Evolutionary conservation across 2,113 vertebrate genomes (phyloP).

Genomic region (Muntiacus reevesi): DNA sequence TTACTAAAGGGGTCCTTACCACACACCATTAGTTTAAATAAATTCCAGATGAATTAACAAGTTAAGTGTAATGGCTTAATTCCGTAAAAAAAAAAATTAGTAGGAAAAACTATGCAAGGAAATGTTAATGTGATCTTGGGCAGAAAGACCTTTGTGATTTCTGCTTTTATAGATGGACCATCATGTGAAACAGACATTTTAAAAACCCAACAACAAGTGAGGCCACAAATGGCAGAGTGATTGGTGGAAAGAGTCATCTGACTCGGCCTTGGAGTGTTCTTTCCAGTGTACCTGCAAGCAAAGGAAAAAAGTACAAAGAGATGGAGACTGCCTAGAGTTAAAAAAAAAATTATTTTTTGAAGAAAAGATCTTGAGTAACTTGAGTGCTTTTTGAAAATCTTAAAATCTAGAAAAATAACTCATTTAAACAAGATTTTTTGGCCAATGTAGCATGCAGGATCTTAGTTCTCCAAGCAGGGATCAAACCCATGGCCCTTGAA

Average conservation of each 20-base stretch:
- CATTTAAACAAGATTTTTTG: neutral
- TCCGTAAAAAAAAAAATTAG: slow-evolving; percentile 1
- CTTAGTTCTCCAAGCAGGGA: neutral
- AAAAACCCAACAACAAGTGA: neutral
- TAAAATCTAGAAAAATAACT: neutral
- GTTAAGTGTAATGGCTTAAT: slow-evolving; percentile 51
- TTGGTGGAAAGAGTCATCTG: neutral
- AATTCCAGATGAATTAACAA: slow-evolving; percentile 70
- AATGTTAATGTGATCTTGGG: neutral
- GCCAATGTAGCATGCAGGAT: neutral
- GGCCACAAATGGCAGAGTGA: neutral
- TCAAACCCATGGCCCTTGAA: neutral
- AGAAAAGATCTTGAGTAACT: neutral
- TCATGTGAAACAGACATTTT: neutral
- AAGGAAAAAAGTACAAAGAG: neutral
- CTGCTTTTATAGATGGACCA: neutral
- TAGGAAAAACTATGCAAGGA: neutral
- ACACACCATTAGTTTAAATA: slow-evolving; percentile 65
- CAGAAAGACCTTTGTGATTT: neutral
- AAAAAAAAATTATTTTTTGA: neutral
- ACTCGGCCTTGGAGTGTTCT: neutral
- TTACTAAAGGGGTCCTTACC: slow-evolving; percentile 52
- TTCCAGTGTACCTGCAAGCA: neutral
- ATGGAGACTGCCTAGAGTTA: neutral
- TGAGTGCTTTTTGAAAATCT: slow-evolving; percentile 10